Conservation (phyloP, 2,888 invertebrate species). For the Agapostemon virescens region DNA sequence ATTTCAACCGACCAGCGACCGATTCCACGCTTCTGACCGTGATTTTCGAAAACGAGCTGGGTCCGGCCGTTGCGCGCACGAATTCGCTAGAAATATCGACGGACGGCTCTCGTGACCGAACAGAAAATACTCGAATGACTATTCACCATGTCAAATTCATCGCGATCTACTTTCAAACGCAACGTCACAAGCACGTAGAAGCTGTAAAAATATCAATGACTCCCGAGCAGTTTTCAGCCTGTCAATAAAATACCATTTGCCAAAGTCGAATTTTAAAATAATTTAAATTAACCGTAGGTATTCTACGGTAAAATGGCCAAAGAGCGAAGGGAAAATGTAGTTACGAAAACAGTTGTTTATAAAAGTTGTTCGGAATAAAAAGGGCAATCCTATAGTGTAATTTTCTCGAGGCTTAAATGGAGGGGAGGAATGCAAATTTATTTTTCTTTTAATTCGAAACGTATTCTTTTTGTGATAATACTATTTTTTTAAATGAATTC, state of each 20-base stretch:
- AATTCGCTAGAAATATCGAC: slow-evolving; percentile 18
- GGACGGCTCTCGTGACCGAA: neutral
- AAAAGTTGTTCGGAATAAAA: too few species aligned
- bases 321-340: too few species aligned
- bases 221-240: neutral
- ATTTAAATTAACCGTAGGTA: too few species aligned
- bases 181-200: neutral
- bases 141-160: neutral
- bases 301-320: too few species aligned
- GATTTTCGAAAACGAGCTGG: slow-evolving; percentile 25
- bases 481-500: too few species aligned
- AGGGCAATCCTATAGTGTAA: too few species aligned
- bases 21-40: neutral
- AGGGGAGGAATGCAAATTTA: too few species aligned
- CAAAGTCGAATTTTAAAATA: neutral
- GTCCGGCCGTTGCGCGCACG: neutral
- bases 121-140: neutral
- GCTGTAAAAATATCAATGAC: neutral
- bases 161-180: neutral
- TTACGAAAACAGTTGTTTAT: too few species aligned
- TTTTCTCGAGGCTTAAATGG: too few species aligned
- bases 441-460: too few species aligned
- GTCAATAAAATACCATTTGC: neutral
- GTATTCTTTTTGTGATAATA: too few species aligned
- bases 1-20: slow-evolving; percentile 10